Conservation (phyloP, 2,797 vertebrate genomes). For the Clamator glandarius region DNA sequence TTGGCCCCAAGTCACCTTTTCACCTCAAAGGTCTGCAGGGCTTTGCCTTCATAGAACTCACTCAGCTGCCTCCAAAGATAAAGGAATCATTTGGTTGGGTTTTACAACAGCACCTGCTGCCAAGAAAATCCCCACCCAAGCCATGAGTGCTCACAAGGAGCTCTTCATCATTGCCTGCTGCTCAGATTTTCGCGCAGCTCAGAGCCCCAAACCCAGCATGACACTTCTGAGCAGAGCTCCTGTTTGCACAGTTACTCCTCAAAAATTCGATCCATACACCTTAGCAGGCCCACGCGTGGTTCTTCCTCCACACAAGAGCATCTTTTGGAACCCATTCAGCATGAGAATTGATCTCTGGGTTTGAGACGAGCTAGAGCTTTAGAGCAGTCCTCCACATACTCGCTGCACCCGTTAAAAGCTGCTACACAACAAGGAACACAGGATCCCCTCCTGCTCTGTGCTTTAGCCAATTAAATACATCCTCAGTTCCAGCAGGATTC, state of each 20-base stretch:
- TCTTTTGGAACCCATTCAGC: not conserved
- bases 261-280: not conserved
- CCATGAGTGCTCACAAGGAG: too few species aligned
- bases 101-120: too few species aligned
- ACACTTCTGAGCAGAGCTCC: not conserved
- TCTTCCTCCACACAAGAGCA: not conserved
- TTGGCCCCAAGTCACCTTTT: too few species aligned
- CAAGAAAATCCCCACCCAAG: too few species aligned
- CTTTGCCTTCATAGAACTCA: too few species aligned
- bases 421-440: accelerated
- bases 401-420: not conserved
- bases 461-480: not conserved
- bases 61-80: too few species aligned
- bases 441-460: not conserved
- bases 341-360: not conserved
- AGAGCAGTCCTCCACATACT: not conserved
- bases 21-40: too few species aligned
- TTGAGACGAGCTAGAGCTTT: not conserved
- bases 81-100: too few species aligned
- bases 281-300: accelerated
- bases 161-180: too few species aligned
- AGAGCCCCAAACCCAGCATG: too few species aligned
- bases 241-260: not conserved
- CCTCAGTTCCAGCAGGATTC: not conserved
- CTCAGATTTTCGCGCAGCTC: too few species aligned